These are phyloP conservation scores for Brachionus rubens DNA, from an alignment of 1,140 invertebrate species.

Conservation along the genomic window DNA sequence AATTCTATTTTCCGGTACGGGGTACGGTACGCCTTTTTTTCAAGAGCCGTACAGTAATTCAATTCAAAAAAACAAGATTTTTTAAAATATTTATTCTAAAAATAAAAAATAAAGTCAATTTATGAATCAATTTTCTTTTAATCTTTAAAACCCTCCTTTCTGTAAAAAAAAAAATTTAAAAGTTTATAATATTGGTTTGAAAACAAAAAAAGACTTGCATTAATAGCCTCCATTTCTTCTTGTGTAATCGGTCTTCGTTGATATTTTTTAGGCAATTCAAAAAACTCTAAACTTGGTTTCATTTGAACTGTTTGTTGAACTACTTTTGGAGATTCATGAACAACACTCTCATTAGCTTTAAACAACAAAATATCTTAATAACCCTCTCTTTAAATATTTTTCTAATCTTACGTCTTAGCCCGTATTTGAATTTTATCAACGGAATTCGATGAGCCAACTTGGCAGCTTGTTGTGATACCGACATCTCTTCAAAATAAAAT, in stretches of 20 bases:
- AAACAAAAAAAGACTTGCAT: slow-evolving; percentile 1
- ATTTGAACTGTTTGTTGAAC: background rate
- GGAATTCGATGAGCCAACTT: background rate
- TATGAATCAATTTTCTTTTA: no score
- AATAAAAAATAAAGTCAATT: no score
- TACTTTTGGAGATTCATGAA: background rate
- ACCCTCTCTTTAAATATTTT: background rate
- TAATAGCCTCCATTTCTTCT: slow-evolving; percentile 29
- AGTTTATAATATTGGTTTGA: no score
- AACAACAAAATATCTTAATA: no score
- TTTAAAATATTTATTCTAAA: no score
- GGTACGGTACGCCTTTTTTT: no score
- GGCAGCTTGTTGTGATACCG: background rate
- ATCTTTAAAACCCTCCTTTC: background rate
- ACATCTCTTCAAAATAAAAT: background rate
- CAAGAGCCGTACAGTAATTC: no score
- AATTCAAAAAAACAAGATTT: no score
- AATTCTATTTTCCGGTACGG: no score
- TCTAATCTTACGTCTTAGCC: background rate
- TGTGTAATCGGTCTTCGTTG: background rate
- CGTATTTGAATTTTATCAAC: background rate
- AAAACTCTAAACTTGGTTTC: slow-evolving; percentile 10
- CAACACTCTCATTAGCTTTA: no score
- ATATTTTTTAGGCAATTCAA: slow-evolving; percentile 35
- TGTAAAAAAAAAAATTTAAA: no score